A percentile compares a stretch with the other conserved stretches of the same genome.
Conservation (phyloP, 1,140 invertebrate genomes). For the Coptotermes formosanus region DNA sequence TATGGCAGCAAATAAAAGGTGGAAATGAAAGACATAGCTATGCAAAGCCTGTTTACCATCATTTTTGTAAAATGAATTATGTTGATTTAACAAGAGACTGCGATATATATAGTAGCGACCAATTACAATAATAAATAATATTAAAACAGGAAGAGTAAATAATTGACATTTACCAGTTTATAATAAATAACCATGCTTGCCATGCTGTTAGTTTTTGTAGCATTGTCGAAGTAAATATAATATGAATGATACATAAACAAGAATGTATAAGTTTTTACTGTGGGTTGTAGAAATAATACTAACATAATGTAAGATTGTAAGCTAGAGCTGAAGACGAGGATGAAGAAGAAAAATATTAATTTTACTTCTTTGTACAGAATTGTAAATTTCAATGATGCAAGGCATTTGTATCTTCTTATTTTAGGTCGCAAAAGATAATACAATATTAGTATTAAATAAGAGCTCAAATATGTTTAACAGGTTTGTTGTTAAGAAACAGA, state of each 20-base stretch:
- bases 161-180: conserved; percentile 14
- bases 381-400: neutral
- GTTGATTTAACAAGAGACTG: conserved; percentile 35
- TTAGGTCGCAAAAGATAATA: neutral
- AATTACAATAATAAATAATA: conserved; percentile 31
- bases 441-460: conserved; percentile 15
- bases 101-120: conserved; percentile 32
- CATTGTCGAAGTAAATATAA: conserved; percentile 24
- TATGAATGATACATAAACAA: conserved; percentile 23
- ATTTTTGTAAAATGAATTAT: conserved; percentile 32
- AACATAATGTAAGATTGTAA: conserved; percentile 21
- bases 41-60: conserved; percentile 22
- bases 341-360: conserved; percentile 15
- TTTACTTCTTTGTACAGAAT: conserved; percentile 21
- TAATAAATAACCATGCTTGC: conserved; percentile 30
- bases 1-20: neutral
- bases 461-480: conserved; percentile 17
- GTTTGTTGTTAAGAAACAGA: conserved; percentile 6
- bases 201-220: conserved; percentile 33
- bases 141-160: conserved; percentile 29
- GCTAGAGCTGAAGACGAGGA: conserved; percentile 23
- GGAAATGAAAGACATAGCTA: conserved; percentile 4
- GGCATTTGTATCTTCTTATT: neutral
- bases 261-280: conserved; percentile 12
- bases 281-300: conserved; percentile 10